Base-by-base conservation (phyloP, 2,113 vertebrate species). In the Sylvietta virens region DNA sequence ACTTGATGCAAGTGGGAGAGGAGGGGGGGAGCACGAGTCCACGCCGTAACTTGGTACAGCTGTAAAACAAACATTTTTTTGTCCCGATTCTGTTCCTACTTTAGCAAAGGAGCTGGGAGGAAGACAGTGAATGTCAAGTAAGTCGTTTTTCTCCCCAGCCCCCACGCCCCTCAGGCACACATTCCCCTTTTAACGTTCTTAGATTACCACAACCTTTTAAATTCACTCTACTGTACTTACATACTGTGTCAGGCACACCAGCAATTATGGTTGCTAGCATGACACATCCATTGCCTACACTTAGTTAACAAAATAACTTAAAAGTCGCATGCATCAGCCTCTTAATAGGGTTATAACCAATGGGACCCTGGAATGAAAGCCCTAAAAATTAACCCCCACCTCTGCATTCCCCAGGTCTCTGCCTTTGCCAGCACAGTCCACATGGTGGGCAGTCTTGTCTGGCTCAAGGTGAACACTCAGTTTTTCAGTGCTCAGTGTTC, bases 61-160 rank as follows among this genome's bases (percentile, higher is more conserved):
- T 98, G 98, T 98, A 98, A 98, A 98, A 98, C 98, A 98, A 98
- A 98, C 97, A 98, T 98, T 98, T 98, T 98, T 98, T 98, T 98
- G 96, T 97, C 97, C 97, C 93, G 88, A 86, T 97, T 95, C 97
- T 97, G 97, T 95, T 98, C 97, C 97, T 97, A 90, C 92, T 98
- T 98, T 97, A 97, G 97, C 96, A 71, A 95, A 97, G 97, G 87
- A 97, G 96, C 95, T 88, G 92, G 90, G 95, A 97, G 96, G 96
- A 96, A 97, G 97, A 96, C 78, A 87, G 91, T 81, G 96, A 97
- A 97, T 95, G 94, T 97, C 96, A 93, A 95, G 84, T 94, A 88
- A 95, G 93, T 96, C 73, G 62, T 96, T 97, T 94, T 90, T 95
- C 91, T 90, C 87, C 96, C 96, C 94, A 92, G 3, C 93, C 94